Evolutionary conservation across 2,888 invertebrate species (phyloP).

Genomic region (Mythimna pallens): DNA sequence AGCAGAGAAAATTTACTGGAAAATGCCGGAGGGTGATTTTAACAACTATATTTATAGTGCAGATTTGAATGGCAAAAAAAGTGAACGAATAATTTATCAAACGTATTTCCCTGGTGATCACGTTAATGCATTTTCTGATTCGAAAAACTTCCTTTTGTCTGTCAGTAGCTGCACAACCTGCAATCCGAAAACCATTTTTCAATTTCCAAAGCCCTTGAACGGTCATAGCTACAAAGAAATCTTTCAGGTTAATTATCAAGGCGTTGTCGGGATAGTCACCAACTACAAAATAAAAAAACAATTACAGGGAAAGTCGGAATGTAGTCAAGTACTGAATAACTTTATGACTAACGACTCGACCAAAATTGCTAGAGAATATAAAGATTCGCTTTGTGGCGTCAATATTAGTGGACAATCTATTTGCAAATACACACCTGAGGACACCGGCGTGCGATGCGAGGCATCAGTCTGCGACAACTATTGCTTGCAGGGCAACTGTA

Average conservation of each 20-base stretch:
- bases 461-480: too few relatives aligned
- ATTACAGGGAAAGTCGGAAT: not conserved
- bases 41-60: not conserved
- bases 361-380: not conserved
- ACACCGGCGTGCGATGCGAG: slow-evolving; percentile 1
- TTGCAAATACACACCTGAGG: not conserved
- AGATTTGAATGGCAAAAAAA: not conserved
- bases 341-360: not conserved
- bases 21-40: too few relatives aligned
- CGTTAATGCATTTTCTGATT: not conserved
- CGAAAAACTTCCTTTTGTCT: not conserved
- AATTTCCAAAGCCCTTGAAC: not conserved
- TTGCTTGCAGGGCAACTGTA: not conserved
- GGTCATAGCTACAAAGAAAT: not conserved
- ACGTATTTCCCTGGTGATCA: not conserved
- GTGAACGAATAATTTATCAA: too few relatives aligned
- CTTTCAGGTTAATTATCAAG: not conserved
- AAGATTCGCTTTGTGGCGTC: not conserved
- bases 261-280: not conserved
- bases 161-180: not conserved
- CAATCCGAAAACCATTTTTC: not conserved
- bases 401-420: not conserved
- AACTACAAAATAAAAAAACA: not conserved
- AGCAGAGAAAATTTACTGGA: not conserved
- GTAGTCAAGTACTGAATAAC: not conserved